Evolutionary conservation across 1,140 invertebrate genomes (phyloP), one percentile per base, ranked within the genome.

Genomic region (Paramacrobiotus metropolitanus): DNA sequence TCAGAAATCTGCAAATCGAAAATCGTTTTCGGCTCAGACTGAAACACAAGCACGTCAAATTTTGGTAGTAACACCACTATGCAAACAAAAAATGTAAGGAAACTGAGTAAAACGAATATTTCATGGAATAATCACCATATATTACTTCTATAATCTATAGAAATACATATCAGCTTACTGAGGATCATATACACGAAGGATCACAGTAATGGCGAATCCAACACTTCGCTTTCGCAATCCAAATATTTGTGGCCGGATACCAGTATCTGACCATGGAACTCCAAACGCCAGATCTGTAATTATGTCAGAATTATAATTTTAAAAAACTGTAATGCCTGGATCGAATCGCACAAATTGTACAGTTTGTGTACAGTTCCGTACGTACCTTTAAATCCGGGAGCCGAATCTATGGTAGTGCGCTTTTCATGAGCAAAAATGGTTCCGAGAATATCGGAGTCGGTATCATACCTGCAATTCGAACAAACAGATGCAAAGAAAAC

Each of bases 181-280:
- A 65, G 79, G 73, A 73, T 91, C 81, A 68, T 85, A 83, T 60
- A 84, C 78, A 67, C 84, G 82, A 29, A 92, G 77, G 67, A 89
- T 83, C 67, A 95, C 75, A 9, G 90, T 94, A 29, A 95, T 76
- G 30, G 89, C 86, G 73, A 85, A 95, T 68, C 87, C 86, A 21
- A 96, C 77, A 3, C 89, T 81, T 65, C 88, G 76, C 64, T 87
- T 84, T 15, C 86, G 76, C 55, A 83, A 81, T 20, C 86, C 77
- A 29, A 88, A 73, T 2, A 86, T 87, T 73, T 89, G 87, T 60
- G 84, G 74, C 69, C 88, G 88, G 60, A 94, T 79, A 2, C 88
- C 90, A 0, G 87, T 86, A 69, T 91, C 86, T 68, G 84, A 81
- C 67, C 92, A 79, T 60, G 82, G 84, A 76, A 95, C 81, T 20